phyloP scores from a whole-genome alignment of 2,113 vertebrate genomes.

The Austrofundulus limnaeus region DNA sequence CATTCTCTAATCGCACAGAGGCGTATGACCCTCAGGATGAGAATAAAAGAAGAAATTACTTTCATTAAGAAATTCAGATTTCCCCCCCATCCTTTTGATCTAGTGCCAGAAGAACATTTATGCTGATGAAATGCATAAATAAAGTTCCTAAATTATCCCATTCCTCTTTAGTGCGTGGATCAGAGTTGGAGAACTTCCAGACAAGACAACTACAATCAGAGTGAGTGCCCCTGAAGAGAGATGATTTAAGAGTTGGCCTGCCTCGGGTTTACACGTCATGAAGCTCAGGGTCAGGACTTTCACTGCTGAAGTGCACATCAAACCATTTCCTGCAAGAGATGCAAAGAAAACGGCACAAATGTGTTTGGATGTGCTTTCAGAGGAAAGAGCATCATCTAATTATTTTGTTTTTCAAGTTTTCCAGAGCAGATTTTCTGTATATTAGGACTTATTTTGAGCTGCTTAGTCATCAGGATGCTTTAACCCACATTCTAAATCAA shows the following conservation, averaged over 20 bases:
- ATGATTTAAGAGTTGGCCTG: slow-evolving; percentile 72
- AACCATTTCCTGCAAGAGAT: slow-evolving; percentile 45
- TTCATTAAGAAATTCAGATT: slow-evolving; percentile 87
- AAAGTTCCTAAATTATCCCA: slow-evolving; percentile 83
- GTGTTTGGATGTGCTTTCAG: slow-evolving; percentile 5
- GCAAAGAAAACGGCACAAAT: slow-evolving; percentile 15
- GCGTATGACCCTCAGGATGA: slow-evolving; percentile 80
- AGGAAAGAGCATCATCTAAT: slow-evolving; percentile 12
- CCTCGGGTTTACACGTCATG: slow-evolving; percentile 45
- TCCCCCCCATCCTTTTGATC: slow-evolving; percentile 82
- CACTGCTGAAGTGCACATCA: slow-evolving; percentile 42
- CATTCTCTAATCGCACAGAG: slow-evolving; percentile 78
- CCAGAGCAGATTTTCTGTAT: background rate
- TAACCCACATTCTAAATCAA: background rate
- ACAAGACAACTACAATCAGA: slow-evolving; percentile 79
- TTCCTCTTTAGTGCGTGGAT: slow-evolving; percentile 74
- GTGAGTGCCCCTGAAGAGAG: slow-evolving; percentile 74
- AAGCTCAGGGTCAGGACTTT: slow-evolving; percentile 34
- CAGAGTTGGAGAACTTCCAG: slow-evolving; percentile 82
- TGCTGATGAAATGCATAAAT: slow-evolving; percentile 87
- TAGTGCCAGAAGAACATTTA: slow-evolving; percentile 85
- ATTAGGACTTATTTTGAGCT: background rate
- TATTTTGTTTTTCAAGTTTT: slow-evolving; percentile 9
- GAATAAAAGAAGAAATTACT: slow-evolving; percentile 84
- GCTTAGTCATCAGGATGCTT: background rate